Percentiles rank a stretch among this genome's conserved stretches.
Conservation (phyloP, 35 echinoderm and acorn worm species). For the Lytechinus pictus region DNA sequence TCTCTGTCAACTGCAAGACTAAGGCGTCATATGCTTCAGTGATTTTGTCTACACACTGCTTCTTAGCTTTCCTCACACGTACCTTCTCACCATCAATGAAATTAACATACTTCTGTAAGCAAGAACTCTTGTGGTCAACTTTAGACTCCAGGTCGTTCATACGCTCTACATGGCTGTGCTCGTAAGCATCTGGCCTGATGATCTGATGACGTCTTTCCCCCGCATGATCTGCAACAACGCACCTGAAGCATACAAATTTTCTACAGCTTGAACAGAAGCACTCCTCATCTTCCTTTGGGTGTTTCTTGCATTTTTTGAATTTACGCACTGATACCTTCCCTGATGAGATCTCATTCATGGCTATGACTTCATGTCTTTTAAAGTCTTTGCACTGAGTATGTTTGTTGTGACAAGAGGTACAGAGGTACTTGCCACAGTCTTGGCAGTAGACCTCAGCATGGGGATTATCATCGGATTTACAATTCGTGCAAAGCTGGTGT, state of each 20-base stretch:
- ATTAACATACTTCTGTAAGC: not conserved
- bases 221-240: not conserved
- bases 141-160: not conserved
- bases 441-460: not conserved
- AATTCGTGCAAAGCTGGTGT: not conserved
- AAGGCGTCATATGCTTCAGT: not conserved
- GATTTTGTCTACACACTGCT: not conserved
- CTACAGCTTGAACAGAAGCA: not conserved
- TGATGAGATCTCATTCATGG: not conserved
- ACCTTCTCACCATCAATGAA: not conserved
- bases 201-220: not conserved
- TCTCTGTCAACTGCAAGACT: not conserved
- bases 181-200: not conserved
- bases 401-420: not conserved
- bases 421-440: not conserved
- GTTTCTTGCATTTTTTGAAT: constrained; percentile 9
- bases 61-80: not conserved
- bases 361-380: not conserved
- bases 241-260: constrained; percentile 2
- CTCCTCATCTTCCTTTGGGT: not conserved
- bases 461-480: not conserved
- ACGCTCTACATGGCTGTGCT: not conserved
- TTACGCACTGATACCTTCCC: not conserved
- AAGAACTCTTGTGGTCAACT: not conserved
- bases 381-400: not conserved